phyloP scores from a whole-genome alignment of 1,140 invertebrate species.

The Aphis craccivora region DNA sequence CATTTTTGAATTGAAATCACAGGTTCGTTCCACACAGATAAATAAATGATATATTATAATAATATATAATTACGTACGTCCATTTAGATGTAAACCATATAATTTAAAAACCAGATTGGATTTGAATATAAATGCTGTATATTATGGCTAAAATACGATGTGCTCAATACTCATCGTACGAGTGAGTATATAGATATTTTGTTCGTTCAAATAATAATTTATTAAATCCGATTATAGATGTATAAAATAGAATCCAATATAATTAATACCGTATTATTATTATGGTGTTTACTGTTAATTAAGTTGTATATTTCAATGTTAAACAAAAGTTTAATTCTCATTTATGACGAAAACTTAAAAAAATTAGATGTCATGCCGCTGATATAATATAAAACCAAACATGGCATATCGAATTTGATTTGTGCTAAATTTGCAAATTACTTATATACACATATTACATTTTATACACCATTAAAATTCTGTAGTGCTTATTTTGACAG shows the following conservation, averaged over 20 bases:
- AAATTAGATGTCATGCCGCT: background rate
- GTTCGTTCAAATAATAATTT: too few relatives aligned
- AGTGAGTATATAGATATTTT: too few relatives aligned
- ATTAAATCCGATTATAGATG: too few relatives aligned
- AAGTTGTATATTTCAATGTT: background rate
- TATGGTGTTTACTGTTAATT: too few relatives aligned
- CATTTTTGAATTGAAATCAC: background rate
- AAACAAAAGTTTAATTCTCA: background rate
- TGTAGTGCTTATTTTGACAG: background rate
- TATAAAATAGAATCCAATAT: too few relatives aligned
- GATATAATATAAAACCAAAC: background rate
- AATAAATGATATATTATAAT: background rate
- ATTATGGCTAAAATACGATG: background rate
- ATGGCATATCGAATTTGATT: background rate
- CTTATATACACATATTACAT: background rate
- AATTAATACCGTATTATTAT: too few relatives aligned
- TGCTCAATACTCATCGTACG: too few relatives aligned
- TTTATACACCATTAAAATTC: background rate
- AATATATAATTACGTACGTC: slow-evolving; percentile 4
- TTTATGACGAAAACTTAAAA: background rate
- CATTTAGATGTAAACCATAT: background rate
- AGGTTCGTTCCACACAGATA: background rate
- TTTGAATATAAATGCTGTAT: background rate
- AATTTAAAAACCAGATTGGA: slow-evolving; percentile 25
- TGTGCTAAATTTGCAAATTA: background rate